Evolutionary conservation across 2,888 invertebrate genomes (phyloP), one percentile per base, ranked within the genome.

Genomic region (Nesidiocoris tenuis): DNA sequence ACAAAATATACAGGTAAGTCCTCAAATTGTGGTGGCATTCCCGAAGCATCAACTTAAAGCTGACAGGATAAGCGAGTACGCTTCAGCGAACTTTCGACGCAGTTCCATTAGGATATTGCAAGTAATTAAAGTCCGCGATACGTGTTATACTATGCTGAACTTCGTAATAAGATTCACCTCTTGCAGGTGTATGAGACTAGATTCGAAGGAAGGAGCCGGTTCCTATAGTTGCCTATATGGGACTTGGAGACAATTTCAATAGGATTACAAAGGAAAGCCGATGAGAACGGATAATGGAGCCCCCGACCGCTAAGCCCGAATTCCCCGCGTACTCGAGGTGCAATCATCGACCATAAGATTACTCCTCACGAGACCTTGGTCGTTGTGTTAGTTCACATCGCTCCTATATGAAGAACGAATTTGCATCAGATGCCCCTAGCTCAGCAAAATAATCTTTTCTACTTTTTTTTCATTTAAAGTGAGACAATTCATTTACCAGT

Each of bases 261-360:
- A 65, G 65, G 65, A 65, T 65, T 65, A 65, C 65, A 1, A 19
- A 9, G 65, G 39, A 17, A 39, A 1, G 25, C 65, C 65, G 65
- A 65, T 65, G 39, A 39, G 39, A 39, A 12, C 64, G 39, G 39
- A 65, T 65, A 65, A 65, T 65, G 65, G 65, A 65, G 19, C 25
- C 25, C 64, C 39, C 16, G 65, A 65, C 65, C 65, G 65, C 65
- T 65, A 65, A 65, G 54, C 24, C 65, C 65, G 54, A 65, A 65
- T 65, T 65, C 39, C 39, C 39, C n/a, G 3, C 12, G 39, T 39
- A 39, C 39, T 39, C 39, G 39, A 39, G 39, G 39, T 12, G 39
- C 39, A 39, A 39, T 39, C 39, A 39, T 7, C 39, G 39, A 12
- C 39, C 39, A 39, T 39, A 39, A 3, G 39, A 39, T 39, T 7